Evolutionary conservation across 2,888 invertebrate species (phyloP), one percentile per base, ranked within the genome.

Genomic region (Spodoptera littoralis): DNA sequence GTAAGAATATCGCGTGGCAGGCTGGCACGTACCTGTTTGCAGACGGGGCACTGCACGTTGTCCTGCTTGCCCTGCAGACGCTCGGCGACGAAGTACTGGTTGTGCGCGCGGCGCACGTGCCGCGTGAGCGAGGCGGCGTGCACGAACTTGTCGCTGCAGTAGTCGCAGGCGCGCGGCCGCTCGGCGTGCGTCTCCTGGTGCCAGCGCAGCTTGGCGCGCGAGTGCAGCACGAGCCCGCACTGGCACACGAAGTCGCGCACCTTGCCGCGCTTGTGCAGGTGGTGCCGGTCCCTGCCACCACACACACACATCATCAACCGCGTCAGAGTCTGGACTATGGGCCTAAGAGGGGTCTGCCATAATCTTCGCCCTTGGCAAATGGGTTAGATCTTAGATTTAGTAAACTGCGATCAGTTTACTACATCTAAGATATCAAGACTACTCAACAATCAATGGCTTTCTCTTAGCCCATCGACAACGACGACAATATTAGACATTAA

Each of bases 121-220:
- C 98, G 95, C 1, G 98, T 97, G 77, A 98, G 94, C 81, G 97
- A 97, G 8, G 98, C 96, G 79, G 96, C 96, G 92, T 98, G 98
- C 69, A 98, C 96, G 90, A 98, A 98, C 83, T 98, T 97, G 92
- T 98, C 98, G 84, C 96, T 97, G 92, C 98, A 98, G 86, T 97
- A 96, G 4, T 96, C 96, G 90, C 98, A 98, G 50, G 97, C 96
- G 89, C 98, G 97, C 42, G 98, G 98, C 85, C 96, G 96, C 36
- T 96, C 95, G 67, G 97, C 97, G 92, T 98, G 98, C 4, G 97
- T 97, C 91, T 98, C 98, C 83, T 96, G 96, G 92, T 98, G 98
- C 97, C 98, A 98, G 4, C 96, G 96, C 76, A 98, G 95, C 89
- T 98, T 98, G 77, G 97, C 97, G 85, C 97, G 97, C 56, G 98